phyloP scores from a whole-genome alignment of 2,888 invertebrate species.

The Cinara cedri region DNA sequence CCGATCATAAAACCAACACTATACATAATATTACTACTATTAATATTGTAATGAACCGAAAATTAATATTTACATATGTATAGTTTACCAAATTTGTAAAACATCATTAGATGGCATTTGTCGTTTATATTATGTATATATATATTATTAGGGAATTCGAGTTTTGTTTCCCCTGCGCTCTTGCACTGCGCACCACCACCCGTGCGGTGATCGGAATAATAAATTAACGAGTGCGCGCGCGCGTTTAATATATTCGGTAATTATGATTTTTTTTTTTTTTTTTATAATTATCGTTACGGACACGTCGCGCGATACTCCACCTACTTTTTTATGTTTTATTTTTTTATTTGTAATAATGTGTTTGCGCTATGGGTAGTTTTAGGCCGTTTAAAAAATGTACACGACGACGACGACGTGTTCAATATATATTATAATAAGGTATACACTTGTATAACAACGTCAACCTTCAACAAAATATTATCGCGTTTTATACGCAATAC shows the following conservation, averaged over 20 bases:
- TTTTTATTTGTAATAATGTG: not conserved
- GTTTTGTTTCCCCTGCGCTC: not conserved
- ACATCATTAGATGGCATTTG: constrained; percentile 52
- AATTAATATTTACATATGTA: constrained; percentile 56
- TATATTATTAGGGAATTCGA: constrained; percentile 36
- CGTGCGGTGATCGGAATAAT: constrained; percentile 39
- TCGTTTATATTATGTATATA: no score
- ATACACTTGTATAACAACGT: not conserved
- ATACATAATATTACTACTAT: constrained; percentile 19
- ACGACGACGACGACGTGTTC: not conserved
- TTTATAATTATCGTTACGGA: constrained; percentile 17
- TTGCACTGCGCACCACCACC: no score
- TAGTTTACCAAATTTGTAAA: constrained; percentile 47
- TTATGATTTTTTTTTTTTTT: constrained; percentile 42
- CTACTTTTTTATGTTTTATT: no score
- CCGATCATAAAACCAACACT: constrained; percentile 21
- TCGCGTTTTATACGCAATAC: not conserved
- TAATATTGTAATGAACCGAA: constrained; percentile 49
- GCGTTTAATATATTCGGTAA: constrained; percentile 28
- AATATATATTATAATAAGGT: not conserved
- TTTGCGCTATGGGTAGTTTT: constrained; percentile 27
- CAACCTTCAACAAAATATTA: not conserved
- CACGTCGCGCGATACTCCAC: not conserved
- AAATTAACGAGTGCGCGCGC: constrained; percentile 30
- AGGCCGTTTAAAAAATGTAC: not conserved